Conservation (phyloP, 1,140 invertebrate species). For the Nymphalis io region DNA sequence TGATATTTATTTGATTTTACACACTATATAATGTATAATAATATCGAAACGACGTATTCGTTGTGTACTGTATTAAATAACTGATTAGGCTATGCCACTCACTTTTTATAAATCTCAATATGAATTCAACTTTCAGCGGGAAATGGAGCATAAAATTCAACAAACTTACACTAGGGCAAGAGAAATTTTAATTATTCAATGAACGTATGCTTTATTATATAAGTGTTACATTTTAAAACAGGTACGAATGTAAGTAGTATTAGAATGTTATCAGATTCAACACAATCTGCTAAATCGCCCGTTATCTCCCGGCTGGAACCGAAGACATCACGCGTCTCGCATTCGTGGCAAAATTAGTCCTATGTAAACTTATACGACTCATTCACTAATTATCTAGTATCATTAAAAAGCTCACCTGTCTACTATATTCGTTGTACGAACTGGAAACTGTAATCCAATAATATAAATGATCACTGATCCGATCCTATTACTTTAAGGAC, state of each 20-base stretch:
- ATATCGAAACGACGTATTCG: slow-evolving; percentile 9
- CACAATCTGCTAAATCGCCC: slow-evolving; percentile 70
- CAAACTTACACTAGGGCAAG: slow-evolving; percentile 13
- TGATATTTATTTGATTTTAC: too few species aligned
- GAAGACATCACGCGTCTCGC: slow-evolving; percentile 56
- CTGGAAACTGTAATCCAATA: slow-evolving; percentile 77
- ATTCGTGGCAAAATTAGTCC: slow-evolving; percentile 59
- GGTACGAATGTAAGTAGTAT: slow-evolving; percentile 32
- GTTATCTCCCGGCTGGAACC: slow-evolving; percentile 67
- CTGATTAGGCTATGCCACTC: slow-evolving; percentile 54
- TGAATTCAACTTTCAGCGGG: slow-evolving; percentile 58
- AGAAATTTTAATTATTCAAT: slow-evolving; percentile 10
- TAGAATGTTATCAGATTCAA: slow-evolving; percentile 72
- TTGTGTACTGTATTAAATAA: slow-evolving; percentile 43
- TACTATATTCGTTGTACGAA: slow-evolving; percentile 63
- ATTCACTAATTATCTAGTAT: slow-evolving; percentile 30
- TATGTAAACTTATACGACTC: slow-evolving; percentile 26
- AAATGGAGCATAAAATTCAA: slow-evolving; percentile 53
- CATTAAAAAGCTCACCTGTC: slow-evolving; percentile 59
- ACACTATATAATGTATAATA: too few species aligned
- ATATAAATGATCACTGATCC: slow-evolving; percentile 66
- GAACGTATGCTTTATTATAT: slow-evolving; percentile 29
- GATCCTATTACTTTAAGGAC: slow-evolving; percentile 74
- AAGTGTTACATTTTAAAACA: slow-evolving; percentile 23
- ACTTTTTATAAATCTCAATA: slow-evolving; percentile 63